Conservation (phyloP, 1,140 invertebrate species). For the Hyles euphorbiae region DNA sequence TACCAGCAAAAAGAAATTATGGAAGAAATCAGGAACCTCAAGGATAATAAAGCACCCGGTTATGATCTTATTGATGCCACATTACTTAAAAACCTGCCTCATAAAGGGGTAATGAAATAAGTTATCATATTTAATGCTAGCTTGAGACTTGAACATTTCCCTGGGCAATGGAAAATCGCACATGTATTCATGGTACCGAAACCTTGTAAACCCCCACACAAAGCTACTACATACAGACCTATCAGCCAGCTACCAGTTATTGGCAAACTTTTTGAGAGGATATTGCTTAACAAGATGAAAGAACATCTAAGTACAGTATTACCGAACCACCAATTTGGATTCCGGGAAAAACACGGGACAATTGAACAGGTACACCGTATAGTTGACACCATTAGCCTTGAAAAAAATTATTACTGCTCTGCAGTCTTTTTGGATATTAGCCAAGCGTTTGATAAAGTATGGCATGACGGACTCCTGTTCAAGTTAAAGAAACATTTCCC, state of each 20-base stretch:
- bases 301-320: no score
- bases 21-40: slow-evolving; percentile 9
- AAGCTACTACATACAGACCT: slow-evolving; percentile 37
- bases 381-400: slow-evolving; percentile 24
- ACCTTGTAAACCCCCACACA: slow-evolving; percentile 35
- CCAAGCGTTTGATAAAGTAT: slow-evolving; percentile 45
- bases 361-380: slow-evolving; percentile 35
- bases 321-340: no score
- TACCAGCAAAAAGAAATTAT: slow-evolving; percentile 9
- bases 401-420: slow-evolving; percentile 34
- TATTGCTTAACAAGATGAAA: no score
- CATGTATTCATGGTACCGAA: slow-evolving; percentile 45
- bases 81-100: slow-evolving; percentile 7
- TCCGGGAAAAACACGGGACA: no score
- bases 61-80: slow-evolving; percentile 5
- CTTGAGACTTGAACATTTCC: slow-evolving; percentile 21
- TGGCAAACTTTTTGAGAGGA: no score
- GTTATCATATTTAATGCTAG: slow-evolving; percentile 13
- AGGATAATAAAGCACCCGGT: slow-evolving; percentile 3
- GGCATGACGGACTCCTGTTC: slow-evolving; percentile 32
- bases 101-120: not conserved
- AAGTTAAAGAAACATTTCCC: slow-evolving; percentile 29
- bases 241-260: slow-evolving; percentile 35
- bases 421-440: slow-evolving; percentile 40
- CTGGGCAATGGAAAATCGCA: slow-evolving; percentile 44